Base-by-base conservation (phyloP, 1,140 invertebrate genomes). In the Panagrolaimus sp. region DNA sequence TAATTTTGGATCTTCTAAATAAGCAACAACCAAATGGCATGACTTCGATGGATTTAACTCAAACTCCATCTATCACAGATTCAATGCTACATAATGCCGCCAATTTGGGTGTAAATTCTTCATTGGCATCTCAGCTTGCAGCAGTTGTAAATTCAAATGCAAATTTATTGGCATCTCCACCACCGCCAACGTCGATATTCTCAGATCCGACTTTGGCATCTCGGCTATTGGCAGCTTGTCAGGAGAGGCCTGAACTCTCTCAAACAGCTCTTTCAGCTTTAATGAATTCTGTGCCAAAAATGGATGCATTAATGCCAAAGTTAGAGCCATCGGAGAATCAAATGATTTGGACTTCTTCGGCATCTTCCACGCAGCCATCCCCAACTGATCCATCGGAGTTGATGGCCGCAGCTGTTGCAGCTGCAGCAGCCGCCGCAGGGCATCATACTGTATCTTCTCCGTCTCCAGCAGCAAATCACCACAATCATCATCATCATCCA, bases 331-430 rank as follows among this genome's bases (percentile, higher is more conserved):
- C 15, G 15, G 10, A n/a, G 17, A 21, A 5, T 21, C 52, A 8
- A 21, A 58, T 21, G 28, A 58, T 58, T 58, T 21, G 52, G 28
- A 17, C 52, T 58, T 24, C 52, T 26, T 17, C 52, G 52, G 32
- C 32, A 38, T 38, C 32, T 26, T 21, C 52, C 1, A 48, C 47
- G 2, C 15, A 48, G 47, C 47, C 47, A 48, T 58, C 52, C 5
- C 52, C 52, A 9, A 21, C 52, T 24, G 52, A 58, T 2, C 8
- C 52, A 10, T 14, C 52, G 10, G 52, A 58, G 10, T 26, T 58
- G 21, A 58, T 58, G 52, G 52, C 52, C 4, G 52, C 52, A 21
- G 28, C 28, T 12, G 52, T 28, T 8, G 52, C 52, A 4, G 52
- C 52, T 28, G 28, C 52, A 58, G 21, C 52, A 58, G 28, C 52